Percentiles rank a stretch among this genome's conserved stretches.
phyloP scores from a whole-genome alignment of 2,888 invertebrate species.

The Teleogryllus oceanicus region DNA sequence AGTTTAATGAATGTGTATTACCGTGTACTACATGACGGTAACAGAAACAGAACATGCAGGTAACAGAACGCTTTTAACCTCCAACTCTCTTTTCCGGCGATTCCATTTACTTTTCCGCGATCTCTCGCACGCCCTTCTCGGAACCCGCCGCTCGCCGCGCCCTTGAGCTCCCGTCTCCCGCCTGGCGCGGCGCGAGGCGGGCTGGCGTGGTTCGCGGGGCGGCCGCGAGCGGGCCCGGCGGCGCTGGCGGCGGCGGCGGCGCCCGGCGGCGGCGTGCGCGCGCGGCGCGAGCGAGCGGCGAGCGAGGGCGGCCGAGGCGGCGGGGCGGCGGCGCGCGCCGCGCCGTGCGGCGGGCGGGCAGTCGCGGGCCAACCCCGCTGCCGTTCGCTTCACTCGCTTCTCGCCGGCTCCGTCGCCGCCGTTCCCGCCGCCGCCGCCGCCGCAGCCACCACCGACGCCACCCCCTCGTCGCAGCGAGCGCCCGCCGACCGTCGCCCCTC shows the following conservation, averaged over 20 bases:
- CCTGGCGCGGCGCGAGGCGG: neutral
- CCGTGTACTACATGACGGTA: too few relatives aligned
- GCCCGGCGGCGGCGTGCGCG: neutral
- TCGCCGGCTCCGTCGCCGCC: neutral
- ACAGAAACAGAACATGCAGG: too few relatives aligned
- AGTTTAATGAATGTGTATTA: too few relatives aligned
- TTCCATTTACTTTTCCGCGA: too few relatives aligned
- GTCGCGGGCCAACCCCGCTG: constrained; percentile 1
- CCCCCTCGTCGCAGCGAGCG: neutral
- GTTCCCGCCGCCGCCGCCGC: neutral
- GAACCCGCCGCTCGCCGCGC: too few relatives aligned
- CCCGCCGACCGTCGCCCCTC: neutral
- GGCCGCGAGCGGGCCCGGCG: neutral
- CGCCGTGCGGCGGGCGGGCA: neutral
- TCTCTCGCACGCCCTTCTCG: too few relatives aligned
- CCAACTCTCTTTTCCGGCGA: too few relatives aligned
- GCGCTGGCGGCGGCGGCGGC: neutral
- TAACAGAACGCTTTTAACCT: too few relatives aligned
- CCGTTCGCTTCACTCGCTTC: neutral
- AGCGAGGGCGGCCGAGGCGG: neutral
- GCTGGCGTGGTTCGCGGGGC: neutral
- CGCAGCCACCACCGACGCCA: neutral
- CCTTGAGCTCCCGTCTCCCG: neutral
- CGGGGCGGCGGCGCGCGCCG: neutral
- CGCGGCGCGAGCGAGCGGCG: neutral